Evolutionary conservation across 1,140 invertebrate species (phyloP).

Genomic region (Melitaea cinxia): DNA sequence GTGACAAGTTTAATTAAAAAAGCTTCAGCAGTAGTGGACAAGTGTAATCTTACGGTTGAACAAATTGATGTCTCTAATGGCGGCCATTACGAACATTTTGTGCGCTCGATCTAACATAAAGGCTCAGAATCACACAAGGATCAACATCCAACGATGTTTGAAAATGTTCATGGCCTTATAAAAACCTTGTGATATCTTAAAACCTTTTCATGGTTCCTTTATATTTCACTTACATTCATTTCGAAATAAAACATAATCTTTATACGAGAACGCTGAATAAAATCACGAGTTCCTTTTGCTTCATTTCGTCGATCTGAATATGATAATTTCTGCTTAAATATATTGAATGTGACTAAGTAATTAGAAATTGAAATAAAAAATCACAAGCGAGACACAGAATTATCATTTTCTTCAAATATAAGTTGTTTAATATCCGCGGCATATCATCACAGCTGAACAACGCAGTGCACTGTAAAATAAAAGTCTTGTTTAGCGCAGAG

Average conservation of each 20-base stretch:
- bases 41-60: slow-evolving; percentile 66
- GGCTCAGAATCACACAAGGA: slow-evolving; percentile 51
- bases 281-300: slow-evolving; percentile 28
- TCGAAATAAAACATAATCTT: slow-evolving; percentile 12
- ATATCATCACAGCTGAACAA: slow-evolving; percentile 11
- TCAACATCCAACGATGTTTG: slow-evolving; percentile 34
- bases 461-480: slow-evolving; percentile 4
- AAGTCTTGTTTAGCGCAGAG: slow-evolving; percentile 9
- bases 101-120: slow-evolving; percentile 67
- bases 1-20: too few relatives aligned
- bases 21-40: slow-evolving; percentile 67
- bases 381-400: neutral
- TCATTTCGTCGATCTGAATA: slow-evolving; percentile 31
- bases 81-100: slow-evolving; percentile 70
- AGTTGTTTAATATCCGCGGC: slow-evolving; percentile 10
- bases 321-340: slow-evolving; percentile 29
- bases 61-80: slow-evolving; percentile 75
- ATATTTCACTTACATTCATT: neutral
- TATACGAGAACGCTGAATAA: slow-evolving; percentile 22
- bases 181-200: neutral
- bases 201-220: neutral
- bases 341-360: slow-evolving; percentile 30
- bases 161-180: slow-evolving; percentile 8
- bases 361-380: neutral
- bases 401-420: neutral